Evolutionary conservation across 2,888 invertebrate species (phyloP).

Genomic region (Mesoligia furuncula): DNA sequence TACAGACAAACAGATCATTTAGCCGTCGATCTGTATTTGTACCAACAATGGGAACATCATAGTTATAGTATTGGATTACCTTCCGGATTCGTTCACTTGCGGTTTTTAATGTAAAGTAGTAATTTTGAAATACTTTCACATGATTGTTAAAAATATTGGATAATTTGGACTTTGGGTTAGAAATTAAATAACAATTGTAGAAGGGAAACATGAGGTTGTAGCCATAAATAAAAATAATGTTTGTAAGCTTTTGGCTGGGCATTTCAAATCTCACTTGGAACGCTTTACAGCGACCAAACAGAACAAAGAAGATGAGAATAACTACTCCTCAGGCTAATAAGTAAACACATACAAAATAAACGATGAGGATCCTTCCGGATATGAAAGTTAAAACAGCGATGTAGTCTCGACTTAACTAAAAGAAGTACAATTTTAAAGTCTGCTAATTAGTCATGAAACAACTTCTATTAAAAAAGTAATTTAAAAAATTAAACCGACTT

Average conservation of each 20-base stretch:
- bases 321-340: not conserved
- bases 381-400: not conserved
- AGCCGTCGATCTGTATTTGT: slow-evolving; percentile 81
- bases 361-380: not conserved
- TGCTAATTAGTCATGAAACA: not conserved
- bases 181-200: not conserved
- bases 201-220: not conserved
- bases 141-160: slow-evolving; percentile 10
- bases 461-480: not conserved
- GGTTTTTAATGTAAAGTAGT: slow-evolving; percentile 34
- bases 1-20: slow-evolving; percentile 79
- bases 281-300: not conserved
- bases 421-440: not conserved
- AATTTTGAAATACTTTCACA: slow-evolving; percentile 28
- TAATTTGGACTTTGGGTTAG: not conserved
- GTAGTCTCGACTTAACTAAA: not conserved
- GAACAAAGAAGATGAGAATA: not conserved
- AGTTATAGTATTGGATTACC: slow-evolving; percentile 83
- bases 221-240: too few relatives aligned
- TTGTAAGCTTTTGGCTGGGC: not conserved
- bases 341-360: not conserved
- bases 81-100: slow-evolving; percentile 74
- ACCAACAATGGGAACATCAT: slow-evolving; percentile 76
- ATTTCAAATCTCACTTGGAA: not conserved
- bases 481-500: too few relatives aligned